Conservation (phyloP, 2,797 vertebrate species). For the Anas acuta region DNA sequence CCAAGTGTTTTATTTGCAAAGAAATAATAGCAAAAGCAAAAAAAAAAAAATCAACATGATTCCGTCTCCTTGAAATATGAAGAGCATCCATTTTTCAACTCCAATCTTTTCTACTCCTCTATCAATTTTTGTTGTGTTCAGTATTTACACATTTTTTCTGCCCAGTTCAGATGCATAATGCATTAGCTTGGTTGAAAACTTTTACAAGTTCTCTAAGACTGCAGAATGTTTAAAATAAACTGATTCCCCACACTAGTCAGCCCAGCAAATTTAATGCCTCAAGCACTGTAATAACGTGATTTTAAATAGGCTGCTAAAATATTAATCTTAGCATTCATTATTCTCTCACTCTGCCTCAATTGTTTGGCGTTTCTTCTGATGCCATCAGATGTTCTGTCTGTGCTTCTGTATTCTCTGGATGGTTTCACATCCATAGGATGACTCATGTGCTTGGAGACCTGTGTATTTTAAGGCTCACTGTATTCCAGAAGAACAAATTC, state of each 20-base stretch:
- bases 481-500: background rate
- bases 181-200: constrained; percentile 45
- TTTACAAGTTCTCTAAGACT: constrained; percentile 46
- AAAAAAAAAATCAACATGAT: background rate
- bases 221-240: constrained; percentile 49
- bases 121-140: constrained; percentile 23
- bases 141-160: constrained; percentile 11
- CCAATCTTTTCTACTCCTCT: background rate
- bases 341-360: constrained; percentile 36
- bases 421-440: background rate
- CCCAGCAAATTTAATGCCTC: constrained; percentile 60
- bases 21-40: background rate
- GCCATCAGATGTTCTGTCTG: background rate
- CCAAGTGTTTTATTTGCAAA: background rate
- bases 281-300: constrained; percentile 60
- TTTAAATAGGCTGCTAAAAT: constrained; percentile 68
- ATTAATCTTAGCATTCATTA: constrained; percentile 54
- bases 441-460: background rate
- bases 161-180: constrained; percentile 47
- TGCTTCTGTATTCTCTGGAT: constrained; percentile 14
- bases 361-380: background rate
- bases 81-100: constrained; percentile 22
- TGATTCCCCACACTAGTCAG: constrained; percentile 56
- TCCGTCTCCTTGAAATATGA: background rate
- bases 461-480: background rate